Percentiles rank a stretch among this genome's conserved stretches.
phyloP scores from a whole-genome alignment of 2,797 vertebrate species.

The Psittacula echo region DNA sequence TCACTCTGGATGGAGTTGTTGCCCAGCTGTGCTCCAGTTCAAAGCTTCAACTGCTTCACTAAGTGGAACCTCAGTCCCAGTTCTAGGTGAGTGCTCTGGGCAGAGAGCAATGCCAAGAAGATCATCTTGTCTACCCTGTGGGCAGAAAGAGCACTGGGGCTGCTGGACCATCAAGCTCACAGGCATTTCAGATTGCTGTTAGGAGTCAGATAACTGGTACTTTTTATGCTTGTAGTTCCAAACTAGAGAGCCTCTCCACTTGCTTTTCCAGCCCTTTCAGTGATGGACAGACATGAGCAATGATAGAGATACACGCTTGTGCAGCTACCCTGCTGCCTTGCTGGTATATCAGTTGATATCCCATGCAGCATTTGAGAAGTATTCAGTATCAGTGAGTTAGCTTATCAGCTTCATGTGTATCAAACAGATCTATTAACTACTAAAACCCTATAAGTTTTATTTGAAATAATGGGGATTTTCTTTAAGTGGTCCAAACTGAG shows the following conservation, averaged over 20 bases:
- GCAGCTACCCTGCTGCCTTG: neutral
- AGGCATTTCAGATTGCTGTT: neutral
- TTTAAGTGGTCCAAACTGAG: neutral
- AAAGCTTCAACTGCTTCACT: neutral
- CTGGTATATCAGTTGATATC: neutral
- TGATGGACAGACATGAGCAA: neutral
- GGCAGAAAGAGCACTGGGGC: neutral
- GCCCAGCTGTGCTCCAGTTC: neutral
- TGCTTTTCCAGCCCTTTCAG: neutral
- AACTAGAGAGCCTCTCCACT: neutral
- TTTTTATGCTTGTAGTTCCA: neutral
- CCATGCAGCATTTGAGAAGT: neutral
- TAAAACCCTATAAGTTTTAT: neutral
- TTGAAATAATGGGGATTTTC: neutral
- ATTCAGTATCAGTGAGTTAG: neutral
- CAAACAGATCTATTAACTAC: neutral
- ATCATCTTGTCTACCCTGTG: neutral
- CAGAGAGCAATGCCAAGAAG: neutral
- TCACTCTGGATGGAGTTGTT: neutral
- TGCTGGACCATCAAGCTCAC: neutral
- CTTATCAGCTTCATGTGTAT: neutral
- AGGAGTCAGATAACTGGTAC: neutral
- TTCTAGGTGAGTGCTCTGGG: neutral
- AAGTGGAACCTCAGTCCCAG: neutral
- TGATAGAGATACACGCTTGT: accelerated